Evolutionary conservation across 2,888 invertebrate genomes (phyloP), one percentile per base, ranked within the genome.

Genomic region (Mellilla xanthometata): DNA sequence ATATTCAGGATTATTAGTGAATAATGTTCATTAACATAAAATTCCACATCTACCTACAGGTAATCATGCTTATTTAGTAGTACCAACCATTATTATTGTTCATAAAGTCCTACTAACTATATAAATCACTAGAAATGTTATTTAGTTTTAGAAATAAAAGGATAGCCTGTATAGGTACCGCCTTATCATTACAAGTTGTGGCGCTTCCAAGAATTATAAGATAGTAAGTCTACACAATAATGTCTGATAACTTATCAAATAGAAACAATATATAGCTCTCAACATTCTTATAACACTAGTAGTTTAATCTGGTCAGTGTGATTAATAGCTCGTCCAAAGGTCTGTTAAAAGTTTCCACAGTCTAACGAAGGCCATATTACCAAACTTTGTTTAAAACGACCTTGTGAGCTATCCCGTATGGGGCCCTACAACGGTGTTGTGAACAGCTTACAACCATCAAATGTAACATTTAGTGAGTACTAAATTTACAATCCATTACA

Each of bases 181-280:
- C 3, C 26, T 33, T 39, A 35, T 31, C 23, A 40, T 31, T 34
- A 28, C 39, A 31, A 44, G 9, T 29, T 23, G 23, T 35, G 13
- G 31, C 8, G 6, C 27, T 49, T 44, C 49, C 39, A 36, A 35
- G 49, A 39, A 49, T 6, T 23, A 23, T 9, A 11, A 19, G 24
- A 39, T 39, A 35, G 23, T 12, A 31, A 15, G 3, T 0, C 15
- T 4, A 26, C 7, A 15, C 7, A 15, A 27, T 27, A 22, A 10
- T 49, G 29, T 36, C 39, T 26, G 48, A 52, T 45, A 48, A 11
- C 44, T 38, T 52, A 52, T 52, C 52, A 39, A 28, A 10, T 38
- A 5, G 12, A 32, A 13, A 22, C 24, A 36, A 23, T 13, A 23
- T 46, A 32, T 24, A 47, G 28, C 19, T 15, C 9, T 5, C n/a